These are phyloP conservation scores for Biston betularia DNA, from an alignment of 2,888 invertebrate species.

Conservation along the genomic window DNA sequence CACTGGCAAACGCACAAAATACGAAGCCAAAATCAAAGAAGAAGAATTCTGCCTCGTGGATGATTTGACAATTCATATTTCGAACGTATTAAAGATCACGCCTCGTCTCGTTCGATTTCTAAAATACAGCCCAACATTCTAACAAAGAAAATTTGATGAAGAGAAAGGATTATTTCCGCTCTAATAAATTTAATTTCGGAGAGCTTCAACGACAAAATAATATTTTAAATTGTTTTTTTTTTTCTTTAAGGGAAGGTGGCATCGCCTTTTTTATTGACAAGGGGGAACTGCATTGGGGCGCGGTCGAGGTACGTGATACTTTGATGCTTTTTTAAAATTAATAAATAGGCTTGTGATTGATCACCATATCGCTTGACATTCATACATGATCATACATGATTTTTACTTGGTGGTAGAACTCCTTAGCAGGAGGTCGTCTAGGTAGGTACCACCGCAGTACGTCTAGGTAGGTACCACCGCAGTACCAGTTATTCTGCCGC, in stretches of 20 bases:
- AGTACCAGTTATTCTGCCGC: no score
- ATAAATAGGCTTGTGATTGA: no score
- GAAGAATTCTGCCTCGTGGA: neutral
- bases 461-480: no score
- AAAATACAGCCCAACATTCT: slow-evolving; percentile 9
- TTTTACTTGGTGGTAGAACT: no score
- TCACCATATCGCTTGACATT: no score
- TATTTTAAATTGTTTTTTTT: slow-evolving; percentile 1
- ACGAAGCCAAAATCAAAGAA: neutral
- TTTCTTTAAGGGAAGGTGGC: slow-evolving; percentile 2
- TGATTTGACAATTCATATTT: slow-evolving; percentile 13
- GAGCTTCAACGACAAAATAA: neutral
- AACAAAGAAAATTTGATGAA: slow-evolving; percentile 8
- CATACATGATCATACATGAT: no score
- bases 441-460: no score
- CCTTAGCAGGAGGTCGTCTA: no score
- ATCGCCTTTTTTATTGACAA: neutral
- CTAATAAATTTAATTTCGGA: slow-evolving; percentile 2
- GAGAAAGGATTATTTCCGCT: slow-evolving; percentile 23
- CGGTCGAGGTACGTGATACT: no score
- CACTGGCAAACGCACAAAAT: no score
- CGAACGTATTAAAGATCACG: neutral
- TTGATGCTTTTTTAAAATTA: no score
- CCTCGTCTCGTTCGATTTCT: slow-evolving; percentile 18
- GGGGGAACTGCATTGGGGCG: no score